A percentile compares a stretch with the other conserved stretches of the same genome.
Conservation (phyloP, 2,113 vertebrate species). For the Sphaerodactylus townsendi region DNA sequence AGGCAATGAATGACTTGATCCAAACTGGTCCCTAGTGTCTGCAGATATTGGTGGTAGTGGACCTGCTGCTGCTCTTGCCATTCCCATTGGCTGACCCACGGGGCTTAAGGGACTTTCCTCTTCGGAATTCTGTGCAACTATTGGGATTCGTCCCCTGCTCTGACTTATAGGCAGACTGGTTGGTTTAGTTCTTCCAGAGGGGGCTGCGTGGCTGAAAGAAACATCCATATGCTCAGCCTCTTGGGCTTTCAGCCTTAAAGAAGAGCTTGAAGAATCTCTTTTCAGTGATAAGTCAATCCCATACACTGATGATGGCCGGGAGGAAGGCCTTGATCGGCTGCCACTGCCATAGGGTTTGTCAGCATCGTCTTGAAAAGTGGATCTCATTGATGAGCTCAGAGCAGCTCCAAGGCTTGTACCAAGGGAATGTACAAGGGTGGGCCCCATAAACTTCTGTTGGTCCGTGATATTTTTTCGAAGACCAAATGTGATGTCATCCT, state of each 20-base stretch:
- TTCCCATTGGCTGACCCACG: constrained; percentile 98
- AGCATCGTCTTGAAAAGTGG: constrained; percentile 85
- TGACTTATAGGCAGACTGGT: constrained; percentile 98
- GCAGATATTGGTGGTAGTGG: constrained; percentile 97
- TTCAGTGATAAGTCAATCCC: constrained; percentile 97
- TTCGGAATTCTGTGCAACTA: constrained; percentile 98
- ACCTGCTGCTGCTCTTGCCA: constrained; percentile 96
- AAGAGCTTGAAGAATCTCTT: constrained; percentile 94
- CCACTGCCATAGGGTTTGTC: constrained; percentile 92
- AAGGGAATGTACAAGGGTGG: constrained; percentile 82
- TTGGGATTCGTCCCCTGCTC: constrained; percentile 94
- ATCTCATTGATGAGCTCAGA: constrained; percentile 81
- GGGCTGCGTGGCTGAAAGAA: constrained; percentile 85
- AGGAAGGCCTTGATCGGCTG: constrained; percentile 91
- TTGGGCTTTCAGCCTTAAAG: constrained; percentile 89
- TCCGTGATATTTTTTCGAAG: constrained; percentile 95
- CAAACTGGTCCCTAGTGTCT: constrained; percentile 97
- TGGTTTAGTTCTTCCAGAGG: constrained; percentile 92
- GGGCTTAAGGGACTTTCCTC: constrained; percentile 98
- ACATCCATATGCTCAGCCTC: constrained; percentile 91
- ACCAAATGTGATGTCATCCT: constrained; percentile 97
- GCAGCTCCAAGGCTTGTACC: constrained; percentile 86
- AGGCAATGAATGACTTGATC: constrained; percentile 97
- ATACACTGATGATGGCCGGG: constrained; percentile 95
- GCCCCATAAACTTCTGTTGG: constrained; percentile 94